Conservation (phyloP, 2,113 vertebrate genomes). For the Orthonyx spaldingii region DNA sequence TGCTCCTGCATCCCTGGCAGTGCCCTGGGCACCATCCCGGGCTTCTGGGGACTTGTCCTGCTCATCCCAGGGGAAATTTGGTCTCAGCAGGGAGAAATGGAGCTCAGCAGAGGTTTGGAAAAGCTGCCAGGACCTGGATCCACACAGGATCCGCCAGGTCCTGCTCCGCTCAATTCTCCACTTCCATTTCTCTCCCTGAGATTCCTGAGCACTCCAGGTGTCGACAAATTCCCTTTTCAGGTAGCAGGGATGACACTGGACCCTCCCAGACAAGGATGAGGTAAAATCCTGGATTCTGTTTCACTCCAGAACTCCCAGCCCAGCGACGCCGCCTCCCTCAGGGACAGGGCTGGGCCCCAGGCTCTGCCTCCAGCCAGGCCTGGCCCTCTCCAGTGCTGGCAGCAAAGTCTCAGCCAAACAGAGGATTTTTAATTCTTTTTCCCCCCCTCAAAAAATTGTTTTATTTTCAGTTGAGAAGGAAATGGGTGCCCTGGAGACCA, state of each 20-base stretch:
- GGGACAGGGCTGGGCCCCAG: no score
- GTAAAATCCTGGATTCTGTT: accelerated
- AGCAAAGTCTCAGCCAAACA: neutral
- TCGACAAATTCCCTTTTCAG: neutral
- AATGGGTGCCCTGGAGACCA: accelerated
- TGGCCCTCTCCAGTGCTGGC: neutral
- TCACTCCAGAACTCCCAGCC: accelerated
- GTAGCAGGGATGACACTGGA: accelerated
- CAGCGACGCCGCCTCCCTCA: accelerated
- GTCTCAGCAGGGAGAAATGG: neutral
- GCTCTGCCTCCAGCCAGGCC: neutral
- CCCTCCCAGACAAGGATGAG: no score
- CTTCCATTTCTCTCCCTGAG: neutral
- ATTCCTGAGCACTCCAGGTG: neutral
- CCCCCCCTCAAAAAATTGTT: accelerated
- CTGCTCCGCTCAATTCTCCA: neutral
- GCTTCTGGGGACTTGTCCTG: accelerated
- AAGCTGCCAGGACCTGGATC: neutral
- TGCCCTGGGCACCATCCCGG: neutral
- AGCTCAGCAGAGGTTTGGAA: neutral
- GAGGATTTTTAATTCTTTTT: no score
- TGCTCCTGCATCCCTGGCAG: neutral
- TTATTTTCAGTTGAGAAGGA: neutral
- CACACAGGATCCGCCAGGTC: accelerated
- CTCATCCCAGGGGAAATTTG: accelerated